Percentiles rank a stretch among this genome's conserved stretches.
Conservation (phyloP, 1,140 invertebrate species). For the Saccostrea echinata region DNA sequence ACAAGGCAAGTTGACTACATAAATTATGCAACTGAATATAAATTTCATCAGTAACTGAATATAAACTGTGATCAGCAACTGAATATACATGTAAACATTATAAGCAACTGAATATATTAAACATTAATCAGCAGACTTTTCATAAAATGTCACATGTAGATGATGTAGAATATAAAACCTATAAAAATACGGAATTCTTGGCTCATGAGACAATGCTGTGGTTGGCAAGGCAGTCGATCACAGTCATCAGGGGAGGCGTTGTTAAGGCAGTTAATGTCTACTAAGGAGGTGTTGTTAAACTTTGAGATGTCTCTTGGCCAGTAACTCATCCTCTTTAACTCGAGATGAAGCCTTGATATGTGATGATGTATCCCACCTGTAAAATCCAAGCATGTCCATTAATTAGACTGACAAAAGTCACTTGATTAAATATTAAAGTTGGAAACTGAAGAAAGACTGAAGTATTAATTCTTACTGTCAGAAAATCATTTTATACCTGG, state of each 20-base stretch:
- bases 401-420: no score
- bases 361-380: constrained; percentile 43
- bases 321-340: constrained; percentile 13
- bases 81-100: neutral
- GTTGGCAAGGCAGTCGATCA: neutral
- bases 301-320: neutral
- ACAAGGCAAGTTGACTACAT: neutral
- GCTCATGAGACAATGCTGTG: neutral
- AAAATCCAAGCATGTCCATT: neutral
- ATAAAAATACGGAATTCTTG: neutral
- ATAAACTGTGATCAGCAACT: neutral
- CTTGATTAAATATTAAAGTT: no score
- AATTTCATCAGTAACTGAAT: neutral
- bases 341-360: constrained; percentile 15
- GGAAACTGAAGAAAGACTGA: no score
- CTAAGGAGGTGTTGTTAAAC: neutral
- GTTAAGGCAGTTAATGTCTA: constrained; percentile 1
- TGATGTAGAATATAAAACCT: neutral
- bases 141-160: neutral
- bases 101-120: neutral
- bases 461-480: no score
- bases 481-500: no score
- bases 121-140: neutral
- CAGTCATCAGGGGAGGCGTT: neutral
- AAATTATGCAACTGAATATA: neutral